These are phyloP conservation scores for Drosophila niveifrons DNA, from an alignment of 2,888 invertebrate species.

Conservation along the genomic window DNA sequence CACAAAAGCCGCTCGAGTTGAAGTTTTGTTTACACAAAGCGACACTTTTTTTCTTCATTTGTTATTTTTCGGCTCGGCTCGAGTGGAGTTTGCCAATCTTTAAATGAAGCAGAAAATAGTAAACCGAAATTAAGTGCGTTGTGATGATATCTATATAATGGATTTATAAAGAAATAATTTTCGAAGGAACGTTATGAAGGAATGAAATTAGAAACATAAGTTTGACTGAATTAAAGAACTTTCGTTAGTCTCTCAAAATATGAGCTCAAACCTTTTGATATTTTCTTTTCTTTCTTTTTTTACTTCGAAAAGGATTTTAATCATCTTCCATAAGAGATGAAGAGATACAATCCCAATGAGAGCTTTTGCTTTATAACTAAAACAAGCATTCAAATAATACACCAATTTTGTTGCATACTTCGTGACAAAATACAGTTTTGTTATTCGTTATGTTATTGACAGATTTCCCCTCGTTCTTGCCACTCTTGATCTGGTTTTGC, in stretches of 20 bases:
- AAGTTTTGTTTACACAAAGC: slow-evolving; percentile 61
- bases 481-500: slow-evolving; percentile 2
- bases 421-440: slow-evolving; percentile 15
- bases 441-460: background rate
- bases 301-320: background rate
- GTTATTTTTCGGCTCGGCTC: background rate
- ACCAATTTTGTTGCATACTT: slow-evolving; percentile 43
- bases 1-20: slow-evolving; percentile 44
- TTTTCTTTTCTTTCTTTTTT: too few relatives aligned
- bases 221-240: too few relatives aligned
- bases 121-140: slow-evolving; percentile 6
- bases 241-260: too few relatives aligned
- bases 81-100: slow-evolving; percentile 20
- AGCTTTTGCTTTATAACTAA: too few relatives aligned
- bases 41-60: slow-evolving; percentile 30
- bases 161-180: too few relatives aligned
- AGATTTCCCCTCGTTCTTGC: background rate
- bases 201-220: too few relatives aligned
- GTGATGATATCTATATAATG: background rate
- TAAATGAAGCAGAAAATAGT: slow-evolving; percentile 14
- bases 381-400: background rate
- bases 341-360: too few relatives aligned
- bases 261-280: too few relatives aligned
- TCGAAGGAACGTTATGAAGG: too few relatives aligned
- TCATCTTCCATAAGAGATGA: too few relatives aligned